phyloP scores from a whole-genome alignment of 2,888 invertebrate genomes.

The Drosophila quinaria region DNA sequence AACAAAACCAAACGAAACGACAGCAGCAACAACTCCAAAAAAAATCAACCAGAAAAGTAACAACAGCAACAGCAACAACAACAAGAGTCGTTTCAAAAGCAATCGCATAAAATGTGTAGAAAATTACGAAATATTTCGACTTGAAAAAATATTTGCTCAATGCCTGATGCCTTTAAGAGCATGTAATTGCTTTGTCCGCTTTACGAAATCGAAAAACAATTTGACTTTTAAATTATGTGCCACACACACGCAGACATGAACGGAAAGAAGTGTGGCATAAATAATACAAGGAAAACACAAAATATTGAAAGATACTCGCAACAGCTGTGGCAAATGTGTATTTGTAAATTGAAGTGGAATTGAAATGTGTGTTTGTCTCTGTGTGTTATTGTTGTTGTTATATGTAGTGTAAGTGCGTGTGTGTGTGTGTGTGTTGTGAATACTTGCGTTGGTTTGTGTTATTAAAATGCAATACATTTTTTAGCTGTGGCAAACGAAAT shows the following conservation, averaged over 20 bases:
- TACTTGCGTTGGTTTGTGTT: conserved; percentile 48
- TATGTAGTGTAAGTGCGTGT: conserved; percentile 4
- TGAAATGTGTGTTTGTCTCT: conserved; percentile 32
- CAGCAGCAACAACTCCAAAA: conserved; percentile 10
- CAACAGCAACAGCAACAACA: conserved; percentile 4
- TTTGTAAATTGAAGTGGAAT: conserved; percentile 50
- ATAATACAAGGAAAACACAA: conserved; percentile 40
- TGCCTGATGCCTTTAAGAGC: conserved; percentile 50
- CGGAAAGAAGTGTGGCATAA: conserved; percentile 50
- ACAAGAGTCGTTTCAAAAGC: conserved; percentile 18
- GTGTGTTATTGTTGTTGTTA: conserved; percentile 1
- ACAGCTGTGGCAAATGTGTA: conserved; percentile 55
- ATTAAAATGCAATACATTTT: conserved; percentile 80
- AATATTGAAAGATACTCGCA: conserved; percentile 56
- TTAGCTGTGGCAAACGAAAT: conserved; percentile 18
- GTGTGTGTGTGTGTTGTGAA: conserved; percentile 24
- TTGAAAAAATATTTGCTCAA: conserved; percentile 65
- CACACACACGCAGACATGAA: conserved; percentile 33
- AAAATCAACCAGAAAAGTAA: not conserved
- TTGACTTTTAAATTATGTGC: conserved; percentile 63
- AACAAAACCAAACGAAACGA: conserved; percentile 17
- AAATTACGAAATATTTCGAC: conserved; percentile 69
- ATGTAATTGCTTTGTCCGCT: conserved; percentile 51
- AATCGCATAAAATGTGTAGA: conserved; percentile 69
- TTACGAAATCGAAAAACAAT: conserved; percentile 59